These are phyloP conservation scores for Bombus polaris DNA, from an alignment of 1,140 invertebrate genomes.

Conservation along the genomic window DNA sequence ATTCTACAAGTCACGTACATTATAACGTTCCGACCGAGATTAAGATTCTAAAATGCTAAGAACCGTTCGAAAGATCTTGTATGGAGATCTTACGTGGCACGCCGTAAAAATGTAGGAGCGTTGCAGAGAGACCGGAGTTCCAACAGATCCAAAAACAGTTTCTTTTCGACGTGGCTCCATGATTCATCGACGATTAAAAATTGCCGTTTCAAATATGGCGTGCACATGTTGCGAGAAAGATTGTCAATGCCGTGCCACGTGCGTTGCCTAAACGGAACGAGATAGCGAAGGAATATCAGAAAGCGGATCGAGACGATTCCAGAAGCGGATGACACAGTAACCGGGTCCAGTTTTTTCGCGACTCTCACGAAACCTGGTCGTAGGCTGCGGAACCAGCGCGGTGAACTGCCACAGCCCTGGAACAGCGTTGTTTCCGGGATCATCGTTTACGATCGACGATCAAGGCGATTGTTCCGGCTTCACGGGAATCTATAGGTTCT, in stretches of 20 bases:
- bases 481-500: neutral
- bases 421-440: slow-evolving; percentile 29
- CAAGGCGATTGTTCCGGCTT: neutral
- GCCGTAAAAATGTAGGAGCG: neutral
- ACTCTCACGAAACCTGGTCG: slow-evolving; percentile 9
- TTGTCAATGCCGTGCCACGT: neutral
- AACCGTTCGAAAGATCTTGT: neutral
- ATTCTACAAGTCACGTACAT: no score
- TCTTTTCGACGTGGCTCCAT: neutral
- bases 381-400: neutral
- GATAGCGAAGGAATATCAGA: neutral
- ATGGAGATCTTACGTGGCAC: neutral
- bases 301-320: slow-evolving; percentile 18
- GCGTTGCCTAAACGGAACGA: neutral
- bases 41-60: neutral
- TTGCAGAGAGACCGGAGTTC: neutral
- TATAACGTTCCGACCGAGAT: no score
- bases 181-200: neutral
- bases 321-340: slow-evolving; percentile 45
- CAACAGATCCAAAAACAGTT: neutral
- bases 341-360: slow-evolving; percentile 43
- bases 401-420: neutral
- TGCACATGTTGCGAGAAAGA: neutral
- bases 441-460: neutral
- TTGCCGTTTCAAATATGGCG: neutral